Evolutionary conservation across 2,888 invertebrate genomes (phyloP).

Genomic region (Chrysina gloriosa): DNA sequence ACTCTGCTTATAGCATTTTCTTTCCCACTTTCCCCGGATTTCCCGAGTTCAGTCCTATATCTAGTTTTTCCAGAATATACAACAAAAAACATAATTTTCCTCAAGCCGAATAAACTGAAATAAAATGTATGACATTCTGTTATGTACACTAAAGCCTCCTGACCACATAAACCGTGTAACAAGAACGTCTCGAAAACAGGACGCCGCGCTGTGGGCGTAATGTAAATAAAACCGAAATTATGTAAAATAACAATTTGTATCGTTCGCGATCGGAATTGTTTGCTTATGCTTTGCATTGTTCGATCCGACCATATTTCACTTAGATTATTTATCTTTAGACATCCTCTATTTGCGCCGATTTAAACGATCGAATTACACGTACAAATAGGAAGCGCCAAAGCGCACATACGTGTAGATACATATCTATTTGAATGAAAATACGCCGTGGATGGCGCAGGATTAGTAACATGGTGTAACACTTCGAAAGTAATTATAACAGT

Average conservation of each 20-base stretch:
- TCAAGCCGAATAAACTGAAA: neutral
- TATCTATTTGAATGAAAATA: too few relatives aligned
- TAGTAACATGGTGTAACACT: too few relatives aligned
- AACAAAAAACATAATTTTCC: neutral
- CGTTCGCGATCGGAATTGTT: neutral
- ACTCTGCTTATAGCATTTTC: too few relatives aligned
- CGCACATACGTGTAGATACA: too few relatives aligned
- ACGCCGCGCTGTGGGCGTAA: neutral
- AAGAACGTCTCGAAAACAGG: neutral
- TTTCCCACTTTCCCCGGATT: too few relatives aligned
- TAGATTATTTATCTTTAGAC: too few relatives aligned
- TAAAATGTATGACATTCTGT: neutral
- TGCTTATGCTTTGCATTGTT: neutral
- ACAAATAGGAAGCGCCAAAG: too few relatives aligned
- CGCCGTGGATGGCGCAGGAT: too few relatives aligned
- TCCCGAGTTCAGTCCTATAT: too few relatives aligned
- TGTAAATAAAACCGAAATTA: neutral
- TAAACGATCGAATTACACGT: too few relatives aligned
- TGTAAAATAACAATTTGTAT: neutral
- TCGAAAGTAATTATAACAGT: conserved; percentile 1
- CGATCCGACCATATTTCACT: too few relatives aligned
- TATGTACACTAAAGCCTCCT: neutral
- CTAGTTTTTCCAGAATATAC: neutral
- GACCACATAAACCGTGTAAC: neutral
- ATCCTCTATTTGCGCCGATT: too few relatives aligned